Percentiles rank a stretch among this genome's conserved stretches.
Conservation (phyloP, 2,888 invertebrate species). For the Liodrosophila aerea region DNA sequence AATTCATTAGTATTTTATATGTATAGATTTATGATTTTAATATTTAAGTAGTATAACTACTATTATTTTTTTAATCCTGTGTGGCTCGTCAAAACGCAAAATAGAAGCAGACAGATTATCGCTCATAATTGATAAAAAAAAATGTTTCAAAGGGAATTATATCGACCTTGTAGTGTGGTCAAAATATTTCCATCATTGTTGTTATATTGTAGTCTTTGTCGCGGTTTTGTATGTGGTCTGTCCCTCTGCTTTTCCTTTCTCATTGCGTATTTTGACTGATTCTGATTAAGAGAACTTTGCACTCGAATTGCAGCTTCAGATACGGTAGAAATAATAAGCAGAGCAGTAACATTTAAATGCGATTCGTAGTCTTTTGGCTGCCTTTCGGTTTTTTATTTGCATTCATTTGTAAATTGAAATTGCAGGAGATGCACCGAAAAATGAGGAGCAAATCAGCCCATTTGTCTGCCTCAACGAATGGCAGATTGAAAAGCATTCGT, state of each 20-base stretch:
- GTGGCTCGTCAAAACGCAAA: too few species aligned
- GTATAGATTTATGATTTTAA: too few species aligned
- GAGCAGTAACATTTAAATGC: slow-evolving; percentile 25
- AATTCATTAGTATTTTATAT: too few species aligned
- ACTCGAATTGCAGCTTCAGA: slow-evolving; percentile 47
- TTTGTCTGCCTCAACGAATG: slow-evolving; percentile 10
- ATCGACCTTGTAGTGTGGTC: slow-evolving; percentile 25
- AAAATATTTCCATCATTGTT: too few species aligned
- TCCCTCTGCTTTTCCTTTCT: slow-evolving; percentile 6
- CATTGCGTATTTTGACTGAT: slow-evolving; percentile 58
- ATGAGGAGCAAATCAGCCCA: slow-evolving; percentile 3
- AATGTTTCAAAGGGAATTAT: too few species aligned
- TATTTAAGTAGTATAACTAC: too few species aligned
- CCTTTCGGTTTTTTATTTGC: slow-evolving; percentile 52
- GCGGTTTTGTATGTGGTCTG: slow-evolving; percentile 16
- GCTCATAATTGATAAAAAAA: too few species aligned
- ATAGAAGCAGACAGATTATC: too few species aligned
- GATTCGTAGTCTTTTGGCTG: slow-evolving; percentile 45
- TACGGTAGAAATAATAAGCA: slow-evolving; percentile 7
- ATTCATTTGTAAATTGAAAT: slow-evolving; percentile 62
- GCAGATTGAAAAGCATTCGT: slow-evolving; percentile 1
- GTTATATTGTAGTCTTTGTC: slow-evolving; percentile 27
- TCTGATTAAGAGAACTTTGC: slow-evolving; percentile 68
- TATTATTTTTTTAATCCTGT: too few species aligned
- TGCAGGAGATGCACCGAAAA: slow-evolving; percentile 17